These are phyloP conservation scores for Condylostylus longicornis DNA, from an alignment of 1,140 invertebrate genomes.

Conservation along the genomic window DNA sequence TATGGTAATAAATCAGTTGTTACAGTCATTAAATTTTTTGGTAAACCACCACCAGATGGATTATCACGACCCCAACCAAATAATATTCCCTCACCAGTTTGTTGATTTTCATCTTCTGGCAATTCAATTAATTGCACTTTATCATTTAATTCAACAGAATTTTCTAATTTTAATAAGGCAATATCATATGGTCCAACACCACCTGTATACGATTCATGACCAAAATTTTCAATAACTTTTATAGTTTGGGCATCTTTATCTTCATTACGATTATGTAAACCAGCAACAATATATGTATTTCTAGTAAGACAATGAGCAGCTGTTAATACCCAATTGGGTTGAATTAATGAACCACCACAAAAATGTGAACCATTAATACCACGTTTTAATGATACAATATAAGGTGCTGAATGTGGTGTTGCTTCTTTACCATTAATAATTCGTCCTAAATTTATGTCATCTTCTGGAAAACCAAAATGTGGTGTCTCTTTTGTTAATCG, in stretches of 20 bases:
- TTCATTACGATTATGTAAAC: constrained; percentile 29
- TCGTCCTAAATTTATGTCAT: too few species aligned
- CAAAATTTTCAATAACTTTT: constrained; percentile 9
- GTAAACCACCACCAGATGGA: constrained; percentile 14
- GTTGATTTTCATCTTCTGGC: constrained; percentile 25
- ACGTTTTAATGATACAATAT: constrained; percentile 22
- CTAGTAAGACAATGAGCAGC: constrained; percentile 23
- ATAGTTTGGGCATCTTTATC: constrained; percentile 13
- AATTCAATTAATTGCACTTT: constrained; percentile 35
- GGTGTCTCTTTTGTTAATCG: too few species aligned
- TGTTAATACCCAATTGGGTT: constrained; percentile 22
- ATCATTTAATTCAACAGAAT: constrained; percentile 34
- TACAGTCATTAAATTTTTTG: constrained; percentile 30
- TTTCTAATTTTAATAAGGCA: constrained; percentile 38
- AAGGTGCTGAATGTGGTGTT: constrained; percentile 21
- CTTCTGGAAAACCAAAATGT: too few species aligned
- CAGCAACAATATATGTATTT: constrained; percentile 11
- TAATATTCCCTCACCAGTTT: constrained; percentile 21
- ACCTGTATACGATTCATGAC: constrained; percentile 36
- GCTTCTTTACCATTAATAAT: constrained; percentile 28
- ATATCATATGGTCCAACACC: constrained; percentile 44
- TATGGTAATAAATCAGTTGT: constrained; percentile 29
- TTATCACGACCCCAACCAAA: constrained; percentile 36
- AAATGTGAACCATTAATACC: constrained; percentile 17
- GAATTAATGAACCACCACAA: constrained; percentile 23